Evolutionary conservation across 2,888 invertebrate genomes (phyloP).

Genomic region (Linyphia triangularis): DNA sequence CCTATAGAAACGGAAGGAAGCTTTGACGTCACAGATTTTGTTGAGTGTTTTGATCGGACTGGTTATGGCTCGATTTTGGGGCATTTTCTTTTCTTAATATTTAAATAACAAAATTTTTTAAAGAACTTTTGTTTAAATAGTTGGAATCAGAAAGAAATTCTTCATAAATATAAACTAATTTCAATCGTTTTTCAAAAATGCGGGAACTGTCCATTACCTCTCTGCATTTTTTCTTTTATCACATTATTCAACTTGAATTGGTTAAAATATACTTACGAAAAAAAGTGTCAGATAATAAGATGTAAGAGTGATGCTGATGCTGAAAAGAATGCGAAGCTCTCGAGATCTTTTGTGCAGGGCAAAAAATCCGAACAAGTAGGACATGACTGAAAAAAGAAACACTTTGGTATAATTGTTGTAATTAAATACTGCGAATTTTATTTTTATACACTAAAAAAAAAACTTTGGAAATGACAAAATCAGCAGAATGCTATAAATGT

Average conservation of each 20-base stretch:
- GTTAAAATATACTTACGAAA: constrained; percentile 66
- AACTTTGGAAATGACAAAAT: background rate
- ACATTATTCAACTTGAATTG: background rate
- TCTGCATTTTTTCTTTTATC: background rate
- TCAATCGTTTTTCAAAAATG: background rate
- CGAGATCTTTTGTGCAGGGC: constrained; percentile 25
- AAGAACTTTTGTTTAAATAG: no score
- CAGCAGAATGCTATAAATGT: no score
- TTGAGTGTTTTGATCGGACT: no score
- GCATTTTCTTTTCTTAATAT: no score
- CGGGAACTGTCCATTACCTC: background rate
- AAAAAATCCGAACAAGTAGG: constrained; percentile 63
- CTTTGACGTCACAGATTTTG: no score
- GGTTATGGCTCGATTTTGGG: no score
- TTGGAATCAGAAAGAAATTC: background rate
- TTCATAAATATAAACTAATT: background rate
- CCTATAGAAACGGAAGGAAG: no score
- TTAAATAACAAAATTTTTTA: no score
- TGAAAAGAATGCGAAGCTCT: constrained; percentile 46
- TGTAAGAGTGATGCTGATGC: constrained; percentile 51
- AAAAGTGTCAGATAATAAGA: constrained; percentile 58
- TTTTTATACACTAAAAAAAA: background rate
- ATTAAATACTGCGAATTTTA: background rate
- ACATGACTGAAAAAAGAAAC: constrained; percentile 13
- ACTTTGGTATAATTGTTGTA: no score